Conservation (phyloP, 2,113 vertebrate genomes). For the Dryoscopus gambensis region DNA sequence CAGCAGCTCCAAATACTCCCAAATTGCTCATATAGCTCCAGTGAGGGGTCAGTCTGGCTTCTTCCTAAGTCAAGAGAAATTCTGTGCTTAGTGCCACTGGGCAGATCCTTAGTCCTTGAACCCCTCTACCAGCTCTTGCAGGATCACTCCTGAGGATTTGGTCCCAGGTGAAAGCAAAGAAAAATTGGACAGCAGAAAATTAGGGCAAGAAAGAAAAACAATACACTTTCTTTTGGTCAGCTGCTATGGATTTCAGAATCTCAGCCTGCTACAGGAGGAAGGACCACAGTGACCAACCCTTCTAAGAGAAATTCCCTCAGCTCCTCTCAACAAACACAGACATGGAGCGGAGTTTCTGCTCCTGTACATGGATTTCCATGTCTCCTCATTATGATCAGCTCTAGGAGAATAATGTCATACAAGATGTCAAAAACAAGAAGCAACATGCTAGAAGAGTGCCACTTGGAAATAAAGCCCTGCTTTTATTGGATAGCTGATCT, state of each 20-base stretch:
- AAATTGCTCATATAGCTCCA: neutral
- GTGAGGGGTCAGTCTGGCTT: neutral
- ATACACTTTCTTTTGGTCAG: neutral
- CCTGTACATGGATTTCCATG: neutral
- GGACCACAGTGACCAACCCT: neutral
- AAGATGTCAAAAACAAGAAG: constrained; percentile 62
- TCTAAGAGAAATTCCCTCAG: neutral
- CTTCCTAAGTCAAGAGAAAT: neutral
- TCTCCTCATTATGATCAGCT: neutral
- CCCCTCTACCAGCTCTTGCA: neutral
- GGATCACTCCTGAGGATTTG: neutral
- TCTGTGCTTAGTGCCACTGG: neutral
- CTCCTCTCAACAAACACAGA: neutral
- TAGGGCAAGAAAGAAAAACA: neutral
- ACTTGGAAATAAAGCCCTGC: constrained; percentile 66
- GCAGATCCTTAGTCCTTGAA: neutral
- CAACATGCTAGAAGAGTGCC: constrained; percentile 49
- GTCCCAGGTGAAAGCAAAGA: neutral
- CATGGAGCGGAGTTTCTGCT: neutral
- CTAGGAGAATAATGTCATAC: constrained; percentile 23
- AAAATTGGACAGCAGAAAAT: neutral
- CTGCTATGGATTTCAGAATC: neutral
- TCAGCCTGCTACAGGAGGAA: neutral
- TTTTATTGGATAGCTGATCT: constrained; percentile 67
- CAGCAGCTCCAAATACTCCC: neutral